These are phyloP conservation scores for Hydriomena furcata DNA, from an alignment of 2,888 invertebrate species.

Conservation along the genomic window DNA sequence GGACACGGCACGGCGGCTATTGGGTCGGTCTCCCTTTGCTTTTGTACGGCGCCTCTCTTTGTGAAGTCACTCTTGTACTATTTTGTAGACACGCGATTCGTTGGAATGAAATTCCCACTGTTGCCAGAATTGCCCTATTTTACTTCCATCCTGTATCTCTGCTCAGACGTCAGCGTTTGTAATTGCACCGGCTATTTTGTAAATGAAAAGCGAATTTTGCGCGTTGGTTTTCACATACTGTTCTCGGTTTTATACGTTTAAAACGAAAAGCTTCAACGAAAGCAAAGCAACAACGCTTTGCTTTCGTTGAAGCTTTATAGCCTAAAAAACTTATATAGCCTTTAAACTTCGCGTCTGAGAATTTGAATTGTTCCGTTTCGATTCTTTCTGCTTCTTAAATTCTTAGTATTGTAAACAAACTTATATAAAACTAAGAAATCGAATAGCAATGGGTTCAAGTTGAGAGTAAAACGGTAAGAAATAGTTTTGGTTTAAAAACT, in stretches of 20 bases:
- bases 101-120: conserved; percentile 28
- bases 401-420: no score
- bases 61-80: conserved; percentile 34
- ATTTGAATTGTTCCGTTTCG: no score
- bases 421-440: no score
- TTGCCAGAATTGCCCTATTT: conserved; percentile 29
- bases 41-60: conserved; percentile 31
- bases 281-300: background rate
- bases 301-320: no score
- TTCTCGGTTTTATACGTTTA: background rate
- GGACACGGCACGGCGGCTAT: conserved; percentile 29
- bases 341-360: no score
- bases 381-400: no score
- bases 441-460: background rate
- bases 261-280: no score
- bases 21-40: conserved; percentile 30
- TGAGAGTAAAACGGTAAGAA: background rate
- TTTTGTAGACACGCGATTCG: conserved; percentile 26
- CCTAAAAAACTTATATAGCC: no score
- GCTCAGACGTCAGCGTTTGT: conserved; percentile 11
- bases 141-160: conserved; percentile 14
- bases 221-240: background rate
- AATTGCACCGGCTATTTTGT: conserved; percentile 20
- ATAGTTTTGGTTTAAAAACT: background rate
- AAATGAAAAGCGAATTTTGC: conserved; percentile 15